These are phyloP conservation scores for Theonella swinhoei DNA, from an alignment of 37 sponge, comb jelly and placozoan species.

Conservation along the genomic window DNA sequence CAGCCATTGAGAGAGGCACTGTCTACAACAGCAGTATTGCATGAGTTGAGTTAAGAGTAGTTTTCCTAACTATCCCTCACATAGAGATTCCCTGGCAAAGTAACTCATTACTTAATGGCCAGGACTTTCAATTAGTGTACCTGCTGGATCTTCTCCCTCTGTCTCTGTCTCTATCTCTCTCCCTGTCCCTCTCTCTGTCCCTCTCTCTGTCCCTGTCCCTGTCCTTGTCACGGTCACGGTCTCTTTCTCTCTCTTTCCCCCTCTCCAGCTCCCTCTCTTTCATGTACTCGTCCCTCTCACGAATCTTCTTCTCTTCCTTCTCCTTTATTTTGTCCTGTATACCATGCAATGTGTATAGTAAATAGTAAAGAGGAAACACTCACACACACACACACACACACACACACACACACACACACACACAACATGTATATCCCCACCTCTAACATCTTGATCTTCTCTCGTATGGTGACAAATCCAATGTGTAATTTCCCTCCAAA, in stretches of 20 bases:
- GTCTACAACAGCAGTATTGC: too few relatives aligned
- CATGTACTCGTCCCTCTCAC: conserved; percentile 57
- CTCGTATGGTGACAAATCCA: conserved; percentile 95
- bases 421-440: conserved; percentile 26
- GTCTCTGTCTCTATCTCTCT: background rate
- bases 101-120: background rate
- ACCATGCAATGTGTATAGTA: background rate
- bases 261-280: conserved; percentile 30
- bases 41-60: too few relatives aligned
- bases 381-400: conserved; percentile 10
- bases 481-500: conserved; percentile 99
- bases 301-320: conserved; percentile 31
- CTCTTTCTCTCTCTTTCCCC: conserved; percentile 21
- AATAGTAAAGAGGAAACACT: background rate
- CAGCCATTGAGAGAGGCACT: too few relatives aligned
- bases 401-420: conserved; percentile 6
- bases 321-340: conserved; percentile 3
- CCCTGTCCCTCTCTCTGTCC: conserved; percentile 4
- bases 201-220: conserved; percentile 35
- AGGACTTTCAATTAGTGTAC: too few relatives aligned
- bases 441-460: conserved; percentile 84
- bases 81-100: too few relatives aligned
- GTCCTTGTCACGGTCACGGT: conserved; percentile 22
- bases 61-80: too few relatives aligned
- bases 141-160: too few relatives aligned